Percentiles rank a stretch among this genome's conserved stretches.
These are phyloP conservation scores for Drosophila sp. DNA, from an alignment of 1,140 invertebrate genomes.

Conservation along the genomic window DNA sequence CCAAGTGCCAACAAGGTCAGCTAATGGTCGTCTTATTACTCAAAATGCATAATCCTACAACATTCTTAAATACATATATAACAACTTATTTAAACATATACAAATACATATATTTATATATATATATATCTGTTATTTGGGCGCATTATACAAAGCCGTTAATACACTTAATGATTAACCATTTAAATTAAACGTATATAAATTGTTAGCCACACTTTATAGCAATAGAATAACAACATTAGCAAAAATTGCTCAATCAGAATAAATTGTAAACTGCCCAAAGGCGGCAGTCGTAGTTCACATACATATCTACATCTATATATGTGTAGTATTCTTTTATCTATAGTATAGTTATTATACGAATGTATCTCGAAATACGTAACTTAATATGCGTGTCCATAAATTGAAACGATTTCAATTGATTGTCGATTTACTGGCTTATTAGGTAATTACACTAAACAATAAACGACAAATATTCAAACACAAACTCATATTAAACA, in stretches of 20 bases:
- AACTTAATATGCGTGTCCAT: slow-evolving; percentile 15
- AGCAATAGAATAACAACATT: slow-evolving; percentile 40
- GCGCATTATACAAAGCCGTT: slow-evolving; percentile 39
- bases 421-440: slow-evolving; percentile 7
- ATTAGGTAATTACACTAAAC: slow-evolving; percentile 37
- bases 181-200: slow-evolving; percentile 34
- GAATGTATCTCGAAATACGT: slow-evolving; percentile 2
- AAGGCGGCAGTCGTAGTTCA: slow-evolving; percentile 59
- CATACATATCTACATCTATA: not conserved
- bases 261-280: slow-evolving; percentile 61
- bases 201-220: slow-evolving; percentile 55
- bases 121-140: slow-evolving; percentile 55
- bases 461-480: slow-evolving; percentile 16
- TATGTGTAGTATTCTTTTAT: slow-evolving; percentile 51
- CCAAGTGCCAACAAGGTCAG: slow-evolving; percentile 72
- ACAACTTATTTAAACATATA: slow-evolving; percentile 44
- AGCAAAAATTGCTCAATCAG: slow-evolving; percentile 49
- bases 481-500: slow-evolving; percentile 23
- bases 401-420: slow-evolving; percentile 10
- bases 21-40: slow-evolving; percentile 76
- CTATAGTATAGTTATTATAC: slow-evolving; percentile 11
- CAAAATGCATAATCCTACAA: slow-evolving; percentile 63
- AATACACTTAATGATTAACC: slow-evolving; percentile 57
- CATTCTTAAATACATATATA: slow-evolving; percentile 53
- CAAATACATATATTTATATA: slow-evolving; percentile 46